Conservation (phyloP, 1,140 invertebrate genomes). For the Heliothis virescens region DNA sequence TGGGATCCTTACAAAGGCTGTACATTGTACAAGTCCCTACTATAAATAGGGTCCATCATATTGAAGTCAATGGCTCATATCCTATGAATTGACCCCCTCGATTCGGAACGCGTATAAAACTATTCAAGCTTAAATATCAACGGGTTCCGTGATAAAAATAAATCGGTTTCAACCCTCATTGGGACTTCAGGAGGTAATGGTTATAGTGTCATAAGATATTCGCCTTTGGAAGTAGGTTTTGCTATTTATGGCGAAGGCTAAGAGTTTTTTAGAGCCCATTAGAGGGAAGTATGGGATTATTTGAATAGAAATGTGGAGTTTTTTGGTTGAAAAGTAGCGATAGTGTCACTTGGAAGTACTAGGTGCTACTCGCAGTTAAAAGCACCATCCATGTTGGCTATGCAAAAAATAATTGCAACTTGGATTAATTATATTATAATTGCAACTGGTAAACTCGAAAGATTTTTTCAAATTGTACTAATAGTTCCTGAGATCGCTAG, state of each 20-base stretch:
- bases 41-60: conserved; percentile 4
- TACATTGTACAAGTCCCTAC: neutral
- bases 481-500: too few relatives aligned
- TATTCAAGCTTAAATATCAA: conserved; percentile 44
- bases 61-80: conserved; percentile 33
- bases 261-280: neutral
- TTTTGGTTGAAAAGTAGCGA: neutral
- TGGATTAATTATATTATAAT: too few relatives aligned
- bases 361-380: too few relatives aligned
- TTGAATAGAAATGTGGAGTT: neutral
- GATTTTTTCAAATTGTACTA: too few relatives aligned
- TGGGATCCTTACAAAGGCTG: neutral
- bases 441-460: too few relatives aligned
- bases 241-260: conserved; percentile 6
- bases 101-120: conserved; percentile 43
- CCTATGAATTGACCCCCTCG: conserved; percentile 32
- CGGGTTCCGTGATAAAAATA: conserved; percentile 49
- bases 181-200: conserved; percentile 10
- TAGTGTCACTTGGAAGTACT: too few relatives aligned
- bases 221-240: conserved; percentile 2
- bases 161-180: conserved; percentile 34
- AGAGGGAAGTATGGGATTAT: conserved; percentile 1
- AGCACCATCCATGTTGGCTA: too few relatives aligned
- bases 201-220: conserved; percentile 9
- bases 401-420: too few relatives aligned